Evolutionary conservation across 2,888 invertebrate species (phyloP), one percentile per base, ranked within the genome.

Genomic region (Drosophila anomalipes): DNA sequence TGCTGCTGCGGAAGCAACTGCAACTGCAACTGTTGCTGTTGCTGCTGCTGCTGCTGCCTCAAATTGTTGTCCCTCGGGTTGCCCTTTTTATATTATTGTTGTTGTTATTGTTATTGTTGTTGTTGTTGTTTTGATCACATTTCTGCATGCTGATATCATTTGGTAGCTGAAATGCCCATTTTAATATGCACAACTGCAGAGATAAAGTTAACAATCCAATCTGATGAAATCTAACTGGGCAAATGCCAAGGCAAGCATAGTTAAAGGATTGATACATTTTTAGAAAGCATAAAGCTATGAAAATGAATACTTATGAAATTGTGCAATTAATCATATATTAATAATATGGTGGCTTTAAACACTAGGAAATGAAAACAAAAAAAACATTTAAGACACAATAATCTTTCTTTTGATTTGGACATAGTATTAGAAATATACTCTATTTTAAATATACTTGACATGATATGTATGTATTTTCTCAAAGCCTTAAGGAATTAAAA

Each of bases 1-100:
- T 77, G 62, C 59, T 81, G 79, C 75, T 70, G 82, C 74, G 76
- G 82, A 82, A 82, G 82, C 82, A 82, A 82, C 74, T 82, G 83
- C 74, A 56, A 62, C 54, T 73, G 79, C 41, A 72, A 68, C 70
- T 77, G 70, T 19, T 64, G 68, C 28, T 66, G 67, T 28, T 77
- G 44, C 70, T 74, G 59, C 39, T 35, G 32, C 32, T 33, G 35
- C 47, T 47, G 47, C 68, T 53, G 56, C 52, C 54, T 67, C 57
- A 70, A 67, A 52, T 65, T 47, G 54, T 62, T 77, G 69, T 73
- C 66, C 57, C 66, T 66, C 64, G 53, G 33, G 57, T 39, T 52
- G 53, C 69, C 66, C 68, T 65, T 59, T 64, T 44, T 16, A 22
- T 57, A 28, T 73, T 70, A 52, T 68, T 68, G 49, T 47, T 68